Evolutionary conservation across 2,888 invertebrate genomes (phyloP).

Genomic region (Eilema sororculum): DNA sequence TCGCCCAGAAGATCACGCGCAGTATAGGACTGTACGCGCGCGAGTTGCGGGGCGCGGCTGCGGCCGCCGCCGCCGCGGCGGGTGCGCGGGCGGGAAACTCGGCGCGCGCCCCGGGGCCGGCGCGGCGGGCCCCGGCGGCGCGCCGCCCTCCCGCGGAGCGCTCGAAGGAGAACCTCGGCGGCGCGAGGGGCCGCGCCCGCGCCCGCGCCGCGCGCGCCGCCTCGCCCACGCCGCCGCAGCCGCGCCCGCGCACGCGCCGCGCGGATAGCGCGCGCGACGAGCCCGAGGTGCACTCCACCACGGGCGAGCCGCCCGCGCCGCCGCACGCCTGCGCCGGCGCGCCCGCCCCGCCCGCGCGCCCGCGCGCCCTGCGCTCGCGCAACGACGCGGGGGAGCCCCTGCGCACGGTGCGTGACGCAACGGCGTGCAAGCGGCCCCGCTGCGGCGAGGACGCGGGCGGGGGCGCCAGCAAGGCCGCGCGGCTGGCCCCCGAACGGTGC

Average conservation of each 20-base stretch:
- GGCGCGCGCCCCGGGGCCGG: constrained; percentile 78
- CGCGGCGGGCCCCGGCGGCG: constrained; percentile 76
- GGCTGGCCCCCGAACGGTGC: constrained; percentile 55
- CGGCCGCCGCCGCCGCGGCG: constrained; percentile 57
- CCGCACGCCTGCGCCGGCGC: constrained; percentile 37
- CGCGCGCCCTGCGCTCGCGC: constrained; percentile 66
- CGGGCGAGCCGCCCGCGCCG: constrained; percentile 56
- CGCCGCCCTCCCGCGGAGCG: constrained; percentile 68
- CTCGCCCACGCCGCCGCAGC: constrained; percentile 51
- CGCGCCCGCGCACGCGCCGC: constrained; percentile 56
- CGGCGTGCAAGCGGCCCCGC: constrained; percentile 44
- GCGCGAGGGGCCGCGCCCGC: constrained; percentile 69
- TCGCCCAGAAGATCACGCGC: constrained; percentile 64
- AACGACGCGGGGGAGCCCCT: constrained; percentile 60
- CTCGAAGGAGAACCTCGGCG: constrained; percentile 82
- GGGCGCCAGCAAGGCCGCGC: constrained; percentile 51
- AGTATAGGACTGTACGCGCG: constrained; percentile 64
- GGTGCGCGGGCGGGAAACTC: constrained; percentile 75
- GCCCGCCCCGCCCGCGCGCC: constrained; percentile 42
- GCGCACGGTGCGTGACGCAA: constrained; percentile 46
- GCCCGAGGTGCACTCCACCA: constrained; percentile 71
- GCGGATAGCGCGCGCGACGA: constrained; percentile 55
- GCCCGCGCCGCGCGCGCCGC: constrained; percentile 65
- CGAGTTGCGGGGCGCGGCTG: constrained; percentile 62
- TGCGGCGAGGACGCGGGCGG: constrained; percentile 43